phyloP scores from a whole-genome alignment of 2,113 vertebrate species.

The Oceanodroma tethys region DNA sequence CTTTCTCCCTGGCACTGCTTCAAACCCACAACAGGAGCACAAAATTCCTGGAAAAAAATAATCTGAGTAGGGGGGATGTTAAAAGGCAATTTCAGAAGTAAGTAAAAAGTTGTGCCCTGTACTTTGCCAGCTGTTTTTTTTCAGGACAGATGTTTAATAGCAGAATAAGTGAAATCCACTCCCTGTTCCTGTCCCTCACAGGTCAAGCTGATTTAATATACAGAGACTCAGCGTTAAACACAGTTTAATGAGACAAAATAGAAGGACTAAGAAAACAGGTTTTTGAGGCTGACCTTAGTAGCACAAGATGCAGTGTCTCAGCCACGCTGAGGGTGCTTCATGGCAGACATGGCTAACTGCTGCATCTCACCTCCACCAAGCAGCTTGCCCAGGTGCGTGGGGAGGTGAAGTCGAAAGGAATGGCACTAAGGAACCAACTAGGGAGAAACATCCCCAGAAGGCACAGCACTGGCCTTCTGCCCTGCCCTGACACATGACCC shows the following conservation, averaged over 20 bases:
- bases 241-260: background rate
- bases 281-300: background rate
- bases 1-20: background rate
- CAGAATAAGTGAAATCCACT: background rate
- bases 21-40: background rate
- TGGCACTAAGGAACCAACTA: background rate
- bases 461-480: background rate
- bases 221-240: background rate
- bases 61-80: background rate
- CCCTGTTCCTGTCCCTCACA: background rate
- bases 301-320: background rate
- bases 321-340: background rate
- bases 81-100: background rate
- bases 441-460: background rate
- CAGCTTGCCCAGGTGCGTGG: fast-evolving
- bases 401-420: background rate
- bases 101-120: background rate
- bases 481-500: background rate
- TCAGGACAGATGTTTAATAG: background rate
- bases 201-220: background rate
- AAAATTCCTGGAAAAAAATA: background rate
- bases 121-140: background rate
- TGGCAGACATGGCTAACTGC: fast-evolving
- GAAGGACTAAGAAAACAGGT: background rate
- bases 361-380: background rate